Conservation (phyloP, 2,888 invertebrate species). For the Xylota sylvarum region DNA sequence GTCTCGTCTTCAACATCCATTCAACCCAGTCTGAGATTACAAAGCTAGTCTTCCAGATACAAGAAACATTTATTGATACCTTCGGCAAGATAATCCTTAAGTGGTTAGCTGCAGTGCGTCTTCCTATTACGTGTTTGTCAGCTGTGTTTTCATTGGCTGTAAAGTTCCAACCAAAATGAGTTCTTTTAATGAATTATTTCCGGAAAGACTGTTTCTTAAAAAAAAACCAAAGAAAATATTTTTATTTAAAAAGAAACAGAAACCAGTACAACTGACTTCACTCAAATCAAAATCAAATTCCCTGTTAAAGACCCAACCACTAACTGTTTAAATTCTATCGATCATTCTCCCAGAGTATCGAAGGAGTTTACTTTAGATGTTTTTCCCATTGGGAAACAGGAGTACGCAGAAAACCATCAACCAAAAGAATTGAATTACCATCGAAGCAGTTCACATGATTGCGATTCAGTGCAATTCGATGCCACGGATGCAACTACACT, state of each 20-base stretch:
- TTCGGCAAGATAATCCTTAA: too few species aligned
- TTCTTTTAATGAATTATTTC: too few species aligned
- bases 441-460: constrained; percentile 56
- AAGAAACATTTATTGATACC: too few species aligned
- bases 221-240: too few species aligned
- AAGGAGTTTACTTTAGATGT: constrained; percentile 27
- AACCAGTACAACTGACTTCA: background rate
- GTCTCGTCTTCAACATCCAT: too few species aligned
- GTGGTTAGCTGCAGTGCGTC: too few species aligned
- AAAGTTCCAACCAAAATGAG: too few species aligned
- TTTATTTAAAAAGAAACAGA: background rate
- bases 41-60: too few species aligned
- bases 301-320: constrained; percentile 9
- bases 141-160: too few species aligned
- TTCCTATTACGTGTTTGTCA: too few species aligned
- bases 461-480: constrained; percentile 40
- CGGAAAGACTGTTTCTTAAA: background rate
- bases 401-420: constrained; percentile 47
- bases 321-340: constrained; percentile 34
- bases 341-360: constrained; percentile 35
- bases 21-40: too few species aligned
- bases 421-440: constrained; percentile 67
- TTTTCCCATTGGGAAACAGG: constrained; percentile 19
- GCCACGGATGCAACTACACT: constrained; percentile 17
- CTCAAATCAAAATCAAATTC: constrained; percentile 2